These are phyloP conservation scores for Papilio glaucus DNA, from an alignment of 1,140 invertebrate species.

Conservation along the genomic window DNA sequence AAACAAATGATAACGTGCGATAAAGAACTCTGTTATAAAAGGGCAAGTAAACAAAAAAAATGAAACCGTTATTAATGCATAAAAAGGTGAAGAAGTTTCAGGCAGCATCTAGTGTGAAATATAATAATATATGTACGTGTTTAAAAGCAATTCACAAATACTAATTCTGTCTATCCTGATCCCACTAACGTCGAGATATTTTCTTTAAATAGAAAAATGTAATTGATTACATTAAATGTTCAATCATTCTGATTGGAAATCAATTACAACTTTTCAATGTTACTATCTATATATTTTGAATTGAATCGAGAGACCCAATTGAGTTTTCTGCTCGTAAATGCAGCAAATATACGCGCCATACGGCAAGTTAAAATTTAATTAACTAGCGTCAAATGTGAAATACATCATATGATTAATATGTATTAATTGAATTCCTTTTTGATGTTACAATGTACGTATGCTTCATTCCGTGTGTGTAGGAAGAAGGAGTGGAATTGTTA, in stretches of 20 bases:
- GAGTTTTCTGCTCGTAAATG: slow-evolving; percentile 57
- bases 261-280: slow-evolving; percentile 50
- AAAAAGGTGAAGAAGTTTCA: too few species aligned
- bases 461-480: not conserved
- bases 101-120: too few species aligned
- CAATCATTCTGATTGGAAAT: slow-evolving; percentile 39
- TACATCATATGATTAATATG: slow-evolving; percentile 47
- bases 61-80: too few species aligned
- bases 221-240: slow-evolving; percentile 1
- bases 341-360: slow-evolving; percentile 59
- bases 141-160: too few species aligned
- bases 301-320: slow-evolving; percentile 61
- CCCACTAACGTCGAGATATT: too few species aligned
- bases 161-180: too few species aligned
- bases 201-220: not conserved
- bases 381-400: slow-evolving; percentile 52
- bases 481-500: slow-evolving; percentile 12
- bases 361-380: slow-evolving; percentile 61
- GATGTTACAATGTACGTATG: slow-evolving; percentile 31
- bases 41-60: too few species aligned
- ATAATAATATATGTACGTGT: too few species aligned
- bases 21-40: too few species aligned
- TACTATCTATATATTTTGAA: slow-evolving; percentile 50
- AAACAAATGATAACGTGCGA: too few species aligned
- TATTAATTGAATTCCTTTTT: slow-evolving; percentile 50